Conservation (phyloP, 2,797 vertebrate genomes). For the Manis pentadactyla region DNA sequence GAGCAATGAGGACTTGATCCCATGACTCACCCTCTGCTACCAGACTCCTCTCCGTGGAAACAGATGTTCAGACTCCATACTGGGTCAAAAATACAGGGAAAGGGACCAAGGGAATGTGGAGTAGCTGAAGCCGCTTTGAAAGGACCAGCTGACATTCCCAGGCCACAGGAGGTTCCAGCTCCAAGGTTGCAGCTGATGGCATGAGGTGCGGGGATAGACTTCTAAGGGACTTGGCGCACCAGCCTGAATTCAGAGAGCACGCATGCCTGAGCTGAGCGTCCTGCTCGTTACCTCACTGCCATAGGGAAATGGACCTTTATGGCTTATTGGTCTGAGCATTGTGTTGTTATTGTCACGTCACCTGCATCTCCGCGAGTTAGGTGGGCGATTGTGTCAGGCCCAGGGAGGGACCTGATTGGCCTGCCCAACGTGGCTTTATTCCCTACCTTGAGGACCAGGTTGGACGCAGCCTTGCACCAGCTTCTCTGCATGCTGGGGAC, state of each 20-base stretch:
- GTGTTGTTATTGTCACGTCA: neutral
- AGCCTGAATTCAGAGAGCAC: slow-evolving; percentile 82
- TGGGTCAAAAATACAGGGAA: too few relatives aligned
- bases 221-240: slow-evolving; percentile 84
- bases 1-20: neutral
- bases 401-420: slow-evolving; percentile 91
- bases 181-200: slow-evolving; percentile 83
- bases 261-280: slow-evolving; percentile 41
- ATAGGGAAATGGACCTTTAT: slow-evolving; percentile 25
- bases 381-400: slow-evolving; percentile 95
- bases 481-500: slow-evolving; percentile 86
- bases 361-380: too few relatives aligned
- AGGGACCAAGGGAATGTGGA: too few relatives aligned
- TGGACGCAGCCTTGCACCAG: slow-evolving; percentile 91
- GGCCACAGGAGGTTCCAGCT: slow-evolving; percentile 80
- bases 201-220: slow-evolving; percentile 85
- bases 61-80: neutral
- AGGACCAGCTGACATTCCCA: neutral
- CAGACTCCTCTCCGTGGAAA: neutral
- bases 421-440: slow-evolving; percentile 94
- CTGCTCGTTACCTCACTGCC: neutral
- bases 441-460: slow-evolving; percentile 91
- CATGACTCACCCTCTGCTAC: neutral
- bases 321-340: neutral
- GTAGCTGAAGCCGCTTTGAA: neutral